Evolutionary conservation across 2,888 invertebrate species (phyloP), one percentile per base, ranked within the genome.

Genomic region (Dendrolimus houi): DNA sequence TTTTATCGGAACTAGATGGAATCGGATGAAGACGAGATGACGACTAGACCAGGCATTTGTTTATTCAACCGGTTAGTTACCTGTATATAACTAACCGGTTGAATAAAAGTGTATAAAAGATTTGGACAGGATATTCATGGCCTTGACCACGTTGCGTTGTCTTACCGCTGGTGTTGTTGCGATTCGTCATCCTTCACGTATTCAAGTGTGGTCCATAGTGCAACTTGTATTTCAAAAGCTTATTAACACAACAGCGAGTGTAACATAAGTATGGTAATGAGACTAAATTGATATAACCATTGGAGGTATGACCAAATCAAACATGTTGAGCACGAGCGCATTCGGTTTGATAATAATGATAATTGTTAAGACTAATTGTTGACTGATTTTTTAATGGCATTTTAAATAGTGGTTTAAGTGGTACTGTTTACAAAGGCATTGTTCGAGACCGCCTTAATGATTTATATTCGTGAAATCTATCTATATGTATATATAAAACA

Each of bases 241-340:
- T 53, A 53, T 59, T 59, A 59, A 40, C 56, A 55, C 59, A 59
- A 56, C 55, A 53, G 40, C 53, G 57, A 59, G 56, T 55, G 42
- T 55, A 57, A 57, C 55, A 53, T 52, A 54, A 47, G 13, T 54
- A 57, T 70, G 78, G 63, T 85, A 85, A 85, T 75, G 65, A 66
- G 65, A 68, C 74, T 62, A 81, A 85, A 86, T 87, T 85, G 83
- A 86, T 79, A 76, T 73, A 74, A 78, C 78, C 71, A 81, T 72
- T 69, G 75, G 65, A 71, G 67, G 72, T 75, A 82, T 75, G 75
- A 74, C 71, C 74, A 77, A 65, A 68, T 68, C 74, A 79, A 79
- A 79, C 67, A 76, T 41, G 57, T 54, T 54, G 68, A 64, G 74
- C 79, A 79, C 77, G 80, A 77, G 74, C 69, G 59, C 64, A 66